Evolutionary conservation across 2,797 vertebrate species (phyloP).

Genomic region (Iguana delicatissima): DNA sequence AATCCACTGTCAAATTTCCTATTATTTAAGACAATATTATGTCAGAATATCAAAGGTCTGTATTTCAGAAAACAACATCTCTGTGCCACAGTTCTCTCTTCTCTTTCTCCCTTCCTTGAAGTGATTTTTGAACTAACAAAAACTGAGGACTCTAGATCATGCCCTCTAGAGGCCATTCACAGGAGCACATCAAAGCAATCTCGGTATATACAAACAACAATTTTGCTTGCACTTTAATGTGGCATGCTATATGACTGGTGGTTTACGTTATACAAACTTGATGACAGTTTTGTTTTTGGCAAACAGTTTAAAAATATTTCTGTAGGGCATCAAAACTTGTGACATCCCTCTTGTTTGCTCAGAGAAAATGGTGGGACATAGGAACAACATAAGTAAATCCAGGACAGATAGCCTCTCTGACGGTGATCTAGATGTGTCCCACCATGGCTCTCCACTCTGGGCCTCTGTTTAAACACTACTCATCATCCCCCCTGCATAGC

Average conservation of each 20-base stretch:
- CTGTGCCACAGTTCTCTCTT: background rate
- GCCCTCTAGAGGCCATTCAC: background rate
- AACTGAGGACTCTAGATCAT: background rate
- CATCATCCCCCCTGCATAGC: background rate
- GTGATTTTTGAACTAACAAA: background rate
- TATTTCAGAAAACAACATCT: background rate
- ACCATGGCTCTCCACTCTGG: too few species aligned
- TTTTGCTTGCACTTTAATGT: background rate
- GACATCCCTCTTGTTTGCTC: background rate
- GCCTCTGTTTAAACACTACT: background rate
- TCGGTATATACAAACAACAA: background rate
- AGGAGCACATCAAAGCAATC: background rate
- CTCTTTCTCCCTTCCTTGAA: background rate
- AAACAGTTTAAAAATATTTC: background rate
- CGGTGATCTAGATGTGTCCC: background rate
- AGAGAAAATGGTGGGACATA: background rate
- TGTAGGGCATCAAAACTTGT: background rate
- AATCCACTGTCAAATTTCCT: background rate
- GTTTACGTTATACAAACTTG: background rate
- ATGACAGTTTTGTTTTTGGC: background rate
- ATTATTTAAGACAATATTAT: constrained; percentile 1
- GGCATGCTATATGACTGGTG: background rate
- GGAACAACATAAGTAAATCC: too few species aligned
- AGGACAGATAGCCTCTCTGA: too few species aligned
- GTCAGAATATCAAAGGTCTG: background rate